A percentile compares a stretch with the other conserved stretches of the same genome.
These are phyloP conservation scores for Gambelia wislizenii DNA, from an alignment of 2,797 vertebrate species.

Conservation along the genomic window DNA sequence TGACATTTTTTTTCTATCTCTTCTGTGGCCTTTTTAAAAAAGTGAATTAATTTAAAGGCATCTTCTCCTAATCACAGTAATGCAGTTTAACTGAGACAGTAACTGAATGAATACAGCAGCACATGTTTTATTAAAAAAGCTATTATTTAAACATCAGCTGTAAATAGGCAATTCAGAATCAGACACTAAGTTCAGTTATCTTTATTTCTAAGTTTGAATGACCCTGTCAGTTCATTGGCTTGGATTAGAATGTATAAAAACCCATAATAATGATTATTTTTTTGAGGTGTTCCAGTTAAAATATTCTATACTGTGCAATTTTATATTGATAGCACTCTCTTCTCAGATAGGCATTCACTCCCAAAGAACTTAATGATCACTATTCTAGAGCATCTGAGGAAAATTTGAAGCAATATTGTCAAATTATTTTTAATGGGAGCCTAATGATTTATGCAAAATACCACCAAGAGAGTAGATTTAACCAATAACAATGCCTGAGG, in stretches of 20 bases:
- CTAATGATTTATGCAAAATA: background rate
- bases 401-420: background rate
- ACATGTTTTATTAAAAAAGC: background rate
- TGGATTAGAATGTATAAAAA: constrained; percentile 8
- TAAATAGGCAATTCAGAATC: constrained; percentile 14
- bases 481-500: background rate
- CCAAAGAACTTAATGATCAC: background rate
- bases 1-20: background rate
- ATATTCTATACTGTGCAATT: background rate
- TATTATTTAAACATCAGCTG: constrained; percentile 24
- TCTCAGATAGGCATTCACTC: background rate
- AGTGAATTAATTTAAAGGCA: background rate
- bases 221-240: constrained; percentile 23
- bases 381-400: background rate
- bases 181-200: background rate
- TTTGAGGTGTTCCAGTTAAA: background rate
- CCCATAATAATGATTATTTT: constrained; percentile 18
- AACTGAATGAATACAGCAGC: background rate
- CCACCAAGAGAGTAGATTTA: background rate
- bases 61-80: background rate
- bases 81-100: background rate
- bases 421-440: background rate
- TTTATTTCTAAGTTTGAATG: constrained; percentile 38
- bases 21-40: background rate
- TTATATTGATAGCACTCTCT: accelerated